phyloP scores from a whole-genome alignment of 2,888 invertebrate genomes.

The Elmis aenea region DNA sequence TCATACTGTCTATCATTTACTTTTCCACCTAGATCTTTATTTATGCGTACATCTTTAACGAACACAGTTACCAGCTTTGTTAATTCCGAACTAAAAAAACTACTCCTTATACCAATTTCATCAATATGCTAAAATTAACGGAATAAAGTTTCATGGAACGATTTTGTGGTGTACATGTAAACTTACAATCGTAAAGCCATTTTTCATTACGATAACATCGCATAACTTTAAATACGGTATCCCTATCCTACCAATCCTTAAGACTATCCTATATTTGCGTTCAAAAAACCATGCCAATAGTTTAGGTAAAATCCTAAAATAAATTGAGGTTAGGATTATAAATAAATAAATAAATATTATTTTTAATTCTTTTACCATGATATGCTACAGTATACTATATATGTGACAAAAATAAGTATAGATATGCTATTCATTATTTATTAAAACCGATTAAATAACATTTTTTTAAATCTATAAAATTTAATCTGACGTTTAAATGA shows the following conservation, averaged over 20 bases:
- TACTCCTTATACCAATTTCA: constrained; percentile 79
- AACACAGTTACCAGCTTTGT: constrained; percentile 78
- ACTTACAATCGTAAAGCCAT: constrained; percentile 51
- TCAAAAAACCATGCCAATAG: constrained; percentile 75
- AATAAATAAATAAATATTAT: too few relatives aligned
- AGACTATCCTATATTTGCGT: constrained; percentile 71
- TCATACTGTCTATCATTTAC: too few relatives aligned
- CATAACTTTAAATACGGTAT: constrained; percentile 72
- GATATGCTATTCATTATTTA: too few relatives aligned
- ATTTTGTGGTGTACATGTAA: too few relatives aligned
- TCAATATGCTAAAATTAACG: constrained; percentile 73
- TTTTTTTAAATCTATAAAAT: constrained; percentile 7
- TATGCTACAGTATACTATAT: constrained; percentile 57
- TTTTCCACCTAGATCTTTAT: constrained; percentile 63
- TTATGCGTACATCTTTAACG: constrained; percentile 74
- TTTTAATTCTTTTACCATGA: constrained; percentile 32
- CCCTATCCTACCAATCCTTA: constrained; percentile 77
- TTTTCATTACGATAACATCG: constrained; percentile 76
- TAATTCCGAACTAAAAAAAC: constrained; percentile 82
- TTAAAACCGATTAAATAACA: too few relatives aligned
- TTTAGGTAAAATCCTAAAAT: constrained; percentile 67
- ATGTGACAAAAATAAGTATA: too few relatives aligned
- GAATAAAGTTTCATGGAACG: too few relatives aligned
- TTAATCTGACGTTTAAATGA: neutral
- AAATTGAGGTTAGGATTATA: neutral